Conservation (phyloP, 2,888 invertebrate genomes). For the Trachelus troglodyta region DNA sequence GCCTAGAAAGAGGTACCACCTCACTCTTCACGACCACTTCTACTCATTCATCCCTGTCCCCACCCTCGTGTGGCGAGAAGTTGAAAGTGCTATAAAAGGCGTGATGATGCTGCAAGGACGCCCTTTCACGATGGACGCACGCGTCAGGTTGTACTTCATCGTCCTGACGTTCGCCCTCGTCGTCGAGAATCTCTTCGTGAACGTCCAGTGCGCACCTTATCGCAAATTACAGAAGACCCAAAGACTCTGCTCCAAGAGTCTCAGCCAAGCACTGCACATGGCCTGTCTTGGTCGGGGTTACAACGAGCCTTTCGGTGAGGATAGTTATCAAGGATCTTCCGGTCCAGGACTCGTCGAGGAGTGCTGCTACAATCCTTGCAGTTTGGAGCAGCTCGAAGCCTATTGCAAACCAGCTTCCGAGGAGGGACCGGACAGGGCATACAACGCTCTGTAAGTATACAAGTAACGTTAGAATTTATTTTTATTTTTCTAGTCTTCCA, state of each 20-base stretch:
- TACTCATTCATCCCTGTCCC: neutral
- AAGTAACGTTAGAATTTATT: neutral
- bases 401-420: constrained; percentile 55
- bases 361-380: constrained; percentile 57
- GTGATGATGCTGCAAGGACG: constrained; percentile 15
- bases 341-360: constrained; percentile 58
- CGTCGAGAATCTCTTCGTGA: constrained; percentile 28
- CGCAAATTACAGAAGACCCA: constrained; percentile 25
- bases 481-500: neutral
- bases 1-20: neutral
- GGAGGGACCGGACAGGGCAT: constrained; percentile 20
- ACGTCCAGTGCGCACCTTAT: constrained; percentile 22
- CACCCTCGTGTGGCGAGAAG: neutral
- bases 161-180: constrained; percentile 22
- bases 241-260: constrained; percentile 53
- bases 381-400: constrained; percentile 49
- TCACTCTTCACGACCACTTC: neutral
- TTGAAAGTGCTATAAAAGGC: constrained; percentile 16
- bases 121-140: constrained; percentile 17
- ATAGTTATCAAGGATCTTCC: constrained; percentile 20
- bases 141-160: constrained; percentile 8
- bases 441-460: constrained; percentile 44
- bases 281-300: constrained; percentile 52
- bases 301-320: constrained; percentile 53
- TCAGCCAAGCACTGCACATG: constrained; percentile 57